Evolutionary conservation across 2,888 invertebrate species (phyloP).

Genomic region (Hemicrepidius hirtus): DNA sequence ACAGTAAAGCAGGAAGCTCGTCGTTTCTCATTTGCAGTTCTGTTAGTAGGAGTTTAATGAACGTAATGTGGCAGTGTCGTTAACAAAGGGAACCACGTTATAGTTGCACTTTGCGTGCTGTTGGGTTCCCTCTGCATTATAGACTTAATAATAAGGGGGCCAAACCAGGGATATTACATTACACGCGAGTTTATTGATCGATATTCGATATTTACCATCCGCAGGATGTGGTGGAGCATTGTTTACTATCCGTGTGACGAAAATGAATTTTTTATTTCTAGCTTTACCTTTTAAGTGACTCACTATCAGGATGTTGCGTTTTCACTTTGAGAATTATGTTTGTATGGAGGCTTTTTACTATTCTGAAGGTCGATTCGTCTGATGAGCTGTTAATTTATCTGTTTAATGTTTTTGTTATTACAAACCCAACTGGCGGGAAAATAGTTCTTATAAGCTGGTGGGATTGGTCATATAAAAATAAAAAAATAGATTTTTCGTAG

Average conservation of each 20-base stretch:
- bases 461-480: too few relatives aligned
- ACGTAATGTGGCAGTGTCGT: conserved; percentile 37
- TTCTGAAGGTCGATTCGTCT: conserved; percentile 13
- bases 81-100: conserved; percentile 33
- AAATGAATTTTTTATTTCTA: conserved; percentile 23
- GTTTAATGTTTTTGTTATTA: neutral
- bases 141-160: conserved; percentile 20
- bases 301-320: conserved; percentile 64
- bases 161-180: conserved; percentile 36
- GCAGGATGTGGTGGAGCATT: conserved; percentile 63
- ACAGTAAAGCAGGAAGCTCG: conserved; percentile 18
- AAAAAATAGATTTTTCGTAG: too few relatives aligned
- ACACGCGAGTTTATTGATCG: conserved; percentile 50
- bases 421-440: neutral
- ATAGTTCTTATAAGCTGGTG: too few relatives aligned
- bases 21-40: conserved; percentile 22
- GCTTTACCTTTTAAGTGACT: conserved; percentile 58
- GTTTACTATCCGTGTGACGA: conserved; percentile 54
- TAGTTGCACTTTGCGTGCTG: conserved; percentile 34
- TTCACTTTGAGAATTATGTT: conserved; percentile 49
- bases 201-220: conserved; percentile 64
- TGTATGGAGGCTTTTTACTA: conserved; percentile 8
- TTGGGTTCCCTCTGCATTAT: conserved; percentile 26
- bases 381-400: neutral
- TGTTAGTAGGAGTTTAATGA: conserved; percentile 44